Base-by-base conservation (phyloP, 2,888 invertebrate genomes). In the Torymus aiolomorphi region DNA sequence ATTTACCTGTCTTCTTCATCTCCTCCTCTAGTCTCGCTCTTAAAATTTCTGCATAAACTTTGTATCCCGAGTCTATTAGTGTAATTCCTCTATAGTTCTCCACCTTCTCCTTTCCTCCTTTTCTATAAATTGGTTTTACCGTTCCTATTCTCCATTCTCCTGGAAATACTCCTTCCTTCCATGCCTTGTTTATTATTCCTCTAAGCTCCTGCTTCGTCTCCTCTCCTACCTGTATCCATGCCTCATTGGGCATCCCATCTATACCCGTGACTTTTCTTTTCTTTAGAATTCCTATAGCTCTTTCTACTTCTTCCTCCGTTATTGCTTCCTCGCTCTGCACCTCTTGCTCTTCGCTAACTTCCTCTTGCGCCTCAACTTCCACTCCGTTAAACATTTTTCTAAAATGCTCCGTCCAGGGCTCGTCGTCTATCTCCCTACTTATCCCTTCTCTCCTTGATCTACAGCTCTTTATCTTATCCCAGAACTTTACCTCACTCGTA, bases 31-130 rank as follows among this genome's bases (percentile, higher is more conserved):
- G 42, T 16, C 42, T 71, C 42, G 20, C 31, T 24, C 54, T 71
- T 42, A 59, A 31, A 14, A 71, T 57, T 13, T 59, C 71, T 31
- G 71, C 42, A 31, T 71, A 71, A 5, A 57, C 5, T 31, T 57
- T 71, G n/a, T 59, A 57, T 18, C 71, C 71, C 18, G 71, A 16
- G 18, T 59, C 59, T 42, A 59, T 71, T 4, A 24, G 59, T 42
- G 71, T 57, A 12, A 71, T 42, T 5, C 71, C 59, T 59, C 69
- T 54, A 54, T 69, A 69, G 18, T 69, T 69, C 54, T 20, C 16
- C 3, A 14, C 71, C 11, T 31, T 12, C 4, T 52, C 54, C 12
- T 54, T 49, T 5, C 3, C n/a, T 49, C 66, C 54, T 54, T 69
- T 71, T n/a, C 57, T 56, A 14, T 71, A 31, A 14, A 59, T 57